Conservation (phyloP, 2,888 invertebrate species). For the Himalopsyche kuldschensis region DNA sequence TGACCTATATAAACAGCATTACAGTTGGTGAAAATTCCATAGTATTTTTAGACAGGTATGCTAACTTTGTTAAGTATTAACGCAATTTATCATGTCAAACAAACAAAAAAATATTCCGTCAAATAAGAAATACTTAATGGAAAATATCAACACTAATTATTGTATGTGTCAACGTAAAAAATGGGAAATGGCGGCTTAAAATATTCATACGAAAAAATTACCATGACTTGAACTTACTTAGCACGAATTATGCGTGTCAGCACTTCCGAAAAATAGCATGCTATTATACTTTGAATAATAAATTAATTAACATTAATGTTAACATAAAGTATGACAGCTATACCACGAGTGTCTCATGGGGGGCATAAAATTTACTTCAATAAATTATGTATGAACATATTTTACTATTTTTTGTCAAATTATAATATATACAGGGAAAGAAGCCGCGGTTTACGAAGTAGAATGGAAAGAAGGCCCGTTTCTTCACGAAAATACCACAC, state of each 20-base stretch:
- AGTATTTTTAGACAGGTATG: not conserved
- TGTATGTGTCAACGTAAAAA: not conserved
- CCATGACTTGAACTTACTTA: not conserved
- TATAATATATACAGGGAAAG: not conserved
- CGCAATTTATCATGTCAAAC: not conserved
- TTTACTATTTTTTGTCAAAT: not conserved
- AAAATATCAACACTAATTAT: not conserved
- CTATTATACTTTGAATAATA: not conserved
- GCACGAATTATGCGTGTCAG: not conserved
- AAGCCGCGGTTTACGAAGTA: not conserved
- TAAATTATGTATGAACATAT: slow-evolving; percentile 1
- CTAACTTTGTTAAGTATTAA: not conserved
- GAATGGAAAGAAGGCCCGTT: not conserved
- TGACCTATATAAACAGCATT: too few species aligned
- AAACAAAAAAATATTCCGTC: not conserved
- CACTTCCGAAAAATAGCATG: not conserved
- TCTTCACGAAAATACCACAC: too few species aligned
- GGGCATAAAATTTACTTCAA: not conserved
- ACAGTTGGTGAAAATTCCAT: too few species aligned
- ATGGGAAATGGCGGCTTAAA: not conserved
- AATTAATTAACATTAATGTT: slow-evolving; percentile 1
- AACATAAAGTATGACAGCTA: not conserved
- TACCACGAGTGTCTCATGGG: not conserved
- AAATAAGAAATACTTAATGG: not conserved
- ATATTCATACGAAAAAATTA: not conserved